Evolutionary conservation across 2,888 invertebrate genomes (phyloP).

Genomic region (Barypeithes pellucidus): DNA sequence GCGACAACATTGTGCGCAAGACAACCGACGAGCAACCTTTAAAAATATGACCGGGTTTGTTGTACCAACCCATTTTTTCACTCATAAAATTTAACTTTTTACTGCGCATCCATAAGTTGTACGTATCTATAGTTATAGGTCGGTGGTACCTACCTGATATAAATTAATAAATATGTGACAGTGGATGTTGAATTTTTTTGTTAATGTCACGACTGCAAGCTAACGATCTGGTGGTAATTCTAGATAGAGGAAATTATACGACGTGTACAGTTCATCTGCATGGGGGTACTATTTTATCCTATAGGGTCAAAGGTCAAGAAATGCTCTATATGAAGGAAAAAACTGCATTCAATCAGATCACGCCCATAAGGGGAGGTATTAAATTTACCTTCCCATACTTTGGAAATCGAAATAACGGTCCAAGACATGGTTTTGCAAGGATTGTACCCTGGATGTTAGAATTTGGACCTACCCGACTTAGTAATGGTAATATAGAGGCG

Average conservation of each 20-base stretch:
- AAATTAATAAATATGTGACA: too few species aligned
- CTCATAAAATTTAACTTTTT: too few species aligned
- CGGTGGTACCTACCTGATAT: too few species aligned
- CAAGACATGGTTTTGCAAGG: constrained; percentile 54
- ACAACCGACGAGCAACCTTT: too few species aligned
- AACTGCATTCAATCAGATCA: constrained; percentile 19
- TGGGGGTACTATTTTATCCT: constrained; percentile 56
- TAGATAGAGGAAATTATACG: constrained; percentile 57
- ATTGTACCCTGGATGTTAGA: constrained; percentile 53
- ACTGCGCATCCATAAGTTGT: too few species aligned
- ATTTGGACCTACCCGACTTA: constrained; percentile 38
- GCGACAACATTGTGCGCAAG: too few species aligned
- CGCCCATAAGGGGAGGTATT: constrained; percentile 44
- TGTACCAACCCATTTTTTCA: too few species aligned
- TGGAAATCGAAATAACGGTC: constrained; percentile 47
- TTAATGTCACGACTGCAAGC: too few species aligned
- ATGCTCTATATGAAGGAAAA: constrained; percentile 36
- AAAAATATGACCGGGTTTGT: too few species aligned
- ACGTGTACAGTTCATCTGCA: constrained; percentile 56
- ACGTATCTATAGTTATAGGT: too few species aligned
- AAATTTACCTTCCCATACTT: constrained; percentile 54
- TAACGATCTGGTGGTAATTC: constrained; percentile 49
- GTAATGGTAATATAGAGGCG: constrained; percentile 53
- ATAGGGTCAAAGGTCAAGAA: constrained; percentile 56
- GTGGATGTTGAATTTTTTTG: too few species aligned